phyloP scores from a whole-genome alignment of 30 jellyfish, hydroid and myxozoan genomes.

The Catostylus mosaicus region DNA sequence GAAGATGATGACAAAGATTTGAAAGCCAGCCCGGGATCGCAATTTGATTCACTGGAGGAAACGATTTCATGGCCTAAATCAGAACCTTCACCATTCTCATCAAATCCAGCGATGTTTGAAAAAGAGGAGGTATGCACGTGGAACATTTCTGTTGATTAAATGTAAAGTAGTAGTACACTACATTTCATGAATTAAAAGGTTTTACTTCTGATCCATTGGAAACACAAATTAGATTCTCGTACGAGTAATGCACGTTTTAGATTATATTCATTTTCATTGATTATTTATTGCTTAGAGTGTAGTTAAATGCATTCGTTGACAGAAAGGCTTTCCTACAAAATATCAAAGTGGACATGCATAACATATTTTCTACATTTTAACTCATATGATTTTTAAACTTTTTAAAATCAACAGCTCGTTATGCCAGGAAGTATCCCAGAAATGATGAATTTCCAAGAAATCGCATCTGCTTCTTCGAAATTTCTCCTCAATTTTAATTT shows the following conservation, averaged over 20 bases:
- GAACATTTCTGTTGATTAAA: neutral
- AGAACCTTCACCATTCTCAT: conserved; percentile 94
- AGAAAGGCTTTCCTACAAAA: no score
- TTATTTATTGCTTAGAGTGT: no score
- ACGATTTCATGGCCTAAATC: conserved; percentile 85
- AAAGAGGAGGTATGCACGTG: conserved; percentile 79
- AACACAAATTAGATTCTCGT: no score
- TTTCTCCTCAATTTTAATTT: conserved; percentile 51
- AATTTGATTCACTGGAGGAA: conserved; percentile 89
- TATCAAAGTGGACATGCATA: no score
- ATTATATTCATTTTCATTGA: no score
- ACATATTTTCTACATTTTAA: no score
- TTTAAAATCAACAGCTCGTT: conserved; percentile 60
- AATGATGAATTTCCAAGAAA: conserved; percentile 78
- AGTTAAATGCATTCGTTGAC: no score
- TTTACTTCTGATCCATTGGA: no score
- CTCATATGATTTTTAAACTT: neutral
- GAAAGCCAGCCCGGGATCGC: conserved; percentile 77
- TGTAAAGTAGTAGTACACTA: no score
- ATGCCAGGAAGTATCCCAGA: conserved; percentile 92
- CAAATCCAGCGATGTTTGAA: conserved; percentile 94
- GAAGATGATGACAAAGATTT: conserved; percentile 73
- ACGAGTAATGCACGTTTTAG: no score
- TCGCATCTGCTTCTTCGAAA: conserved; percentile 71
- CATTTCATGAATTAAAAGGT: no score